Evolutionary conservation across 1,140 invertebrate genomes (phyloP), one percentile per base, ranked within the genome.

Genomic region (Mycetomoellerius zeteki): DNA sequence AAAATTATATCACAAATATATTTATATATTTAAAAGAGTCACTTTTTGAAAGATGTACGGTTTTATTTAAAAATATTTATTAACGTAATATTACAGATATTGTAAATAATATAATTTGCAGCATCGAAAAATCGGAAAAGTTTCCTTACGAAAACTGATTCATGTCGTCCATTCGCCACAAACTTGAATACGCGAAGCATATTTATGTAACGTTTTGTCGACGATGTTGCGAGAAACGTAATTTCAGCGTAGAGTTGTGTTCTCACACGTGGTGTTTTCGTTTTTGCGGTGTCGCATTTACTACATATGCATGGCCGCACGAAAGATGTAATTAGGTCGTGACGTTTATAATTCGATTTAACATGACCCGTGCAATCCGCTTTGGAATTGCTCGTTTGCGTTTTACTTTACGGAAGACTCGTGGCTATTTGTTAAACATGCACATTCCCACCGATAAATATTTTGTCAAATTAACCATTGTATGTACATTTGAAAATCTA

Each of bases 271-370:
- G 37, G 69, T 75, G 80, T 84, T 84, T 84, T 84, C 80, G 80
- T 84, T 84, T 84, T 84, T 84, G 80, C 54, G 69, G 69, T 21
- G 69, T 82, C 19, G 54, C 69, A 30, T 84, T 84, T 75, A 60
- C 69, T 84, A 84, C 80, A 75, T 75, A 84, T 84, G 80, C 80
- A 84, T 84, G 69, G 54, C 54, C 54, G 54, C 69, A 84, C 80
- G 80, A 84, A 84, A 84, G 67, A 58, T 30, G 80, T 84, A 84
- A 84, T 84, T 84, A 84, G 80, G 80, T 84, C 80, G 80, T 84
- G 80, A 84, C 80, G 54, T 84, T 84, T 84, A 84, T 84, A 84
- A 84, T 84, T 75, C 56, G 80, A 84, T 84, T 84, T 72, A 84
- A 21, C 80, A 56, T 75, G 69, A 81, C 65, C 78, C 65, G 47